A percentile compares a stretch with the other conserved stretches of the same genome.
Conservation (phyloP, 2,113 vertebrate species). For the Dunckerocampus dactyliophorus region DNA sequence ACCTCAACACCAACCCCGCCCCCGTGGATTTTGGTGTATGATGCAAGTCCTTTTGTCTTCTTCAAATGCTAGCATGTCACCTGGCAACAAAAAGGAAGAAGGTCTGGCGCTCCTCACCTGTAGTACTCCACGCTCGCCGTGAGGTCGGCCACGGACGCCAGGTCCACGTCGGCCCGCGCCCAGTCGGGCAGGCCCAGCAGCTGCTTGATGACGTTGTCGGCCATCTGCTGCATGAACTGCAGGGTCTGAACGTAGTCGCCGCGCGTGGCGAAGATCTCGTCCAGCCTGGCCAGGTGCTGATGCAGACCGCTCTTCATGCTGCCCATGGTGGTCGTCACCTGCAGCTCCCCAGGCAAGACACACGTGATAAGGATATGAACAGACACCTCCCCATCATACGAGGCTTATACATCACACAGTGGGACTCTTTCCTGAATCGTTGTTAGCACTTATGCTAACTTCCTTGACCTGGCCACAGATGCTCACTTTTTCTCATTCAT, state of each 20-base stretch:
- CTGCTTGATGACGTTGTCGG: constrained; percentile 75
- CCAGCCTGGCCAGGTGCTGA: constrained; percentile 80
- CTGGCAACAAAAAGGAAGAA: not conserved
- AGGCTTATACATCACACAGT: too few relatives aligned
- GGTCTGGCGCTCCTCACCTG: constrained; percentile 68
- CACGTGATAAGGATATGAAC: not conserved
- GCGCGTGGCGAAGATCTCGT: constrained; percentile 83
- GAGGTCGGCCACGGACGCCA: constrained; percentile 71
- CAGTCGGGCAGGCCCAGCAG: constrained; percentile 82
- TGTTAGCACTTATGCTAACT: too few relatives aligned
- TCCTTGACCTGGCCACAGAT: too few relatives aligned
- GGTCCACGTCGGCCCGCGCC: constrained; percentile 70
- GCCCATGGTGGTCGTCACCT: constrained; percentile 79
- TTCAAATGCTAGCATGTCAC: not conserved
- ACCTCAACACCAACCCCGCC: too few relatives aligned
- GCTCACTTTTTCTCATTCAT: too few relatives aligned
- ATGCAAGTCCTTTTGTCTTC: not conserved
- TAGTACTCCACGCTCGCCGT: constrained; percentile 81
- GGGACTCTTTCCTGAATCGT: too few relatives aligned
- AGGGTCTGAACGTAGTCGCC: constrained; percentile 86
- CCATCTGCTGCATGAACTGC: constrained; percentile 84
- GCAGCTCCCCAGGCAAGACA: constrained; percentile 2
- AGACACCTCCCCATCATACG: too few relatives aligned
- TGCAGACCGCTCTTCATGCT: constrained; percentile 80
- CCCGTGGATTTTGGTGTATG: too few relatives aligned